phyloP scores from a whole-genome alignment of 2,888 invertebrate genomes.

The Agriopis marginaria region DNA sequence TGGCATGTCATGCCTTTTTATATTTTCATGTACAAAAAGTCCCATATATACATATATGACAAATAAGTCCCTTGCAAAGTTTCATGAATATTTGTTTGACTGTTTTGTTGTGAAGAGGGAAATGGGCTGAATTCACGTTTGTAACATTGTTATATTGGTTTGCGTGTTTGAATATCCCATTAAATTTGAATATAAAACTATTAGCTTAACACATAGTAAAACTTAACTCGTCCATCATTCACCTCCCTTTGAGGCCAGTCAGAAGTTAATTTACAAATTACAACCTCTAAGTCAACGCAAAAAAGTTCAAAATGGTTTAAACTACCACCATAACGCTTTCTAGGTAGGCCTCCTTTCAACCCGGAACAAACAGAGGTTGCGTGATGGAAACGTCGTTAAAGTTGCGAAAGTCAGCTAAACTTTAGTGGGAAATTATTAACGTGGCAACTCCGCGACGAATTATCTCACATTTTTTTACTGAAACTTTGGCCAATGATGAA shows the following conservation, averaged over 20 bases:
- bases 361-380: slow-evolving; percentile 26
- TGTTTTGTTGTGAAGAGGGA: too few relatives aligned
- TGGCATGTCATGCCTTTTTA: too few relatives aligned
- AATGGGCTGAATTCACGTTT: too few relatives aligned
- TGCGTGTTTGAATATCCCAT: slow-evolving; percentile 7
- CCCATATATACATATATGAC: background rate
- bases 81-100: too few relatives aligned
- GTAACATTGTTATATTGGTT: background rate
- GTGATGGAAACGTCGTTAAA: slow-evolving; percentile 25
- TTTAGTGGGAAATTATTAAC: slow-evolving; percentile 5
- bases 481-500: too few relatives aligned
- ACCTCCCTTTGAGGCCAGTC: background rate
- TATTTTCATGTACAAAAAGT: too few relatives aligned
- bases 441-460: too few relatives aligned
- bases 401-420: slow-evolving; percentile 26
- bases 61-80: too few relatives aligned
- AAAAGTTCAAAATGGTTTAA: slow-evolving; percentile 12
- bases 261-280: background rate
- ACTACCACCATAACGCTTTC: background rate
- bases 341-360: slow-evolving; percentile 4
- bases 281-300: background rate
- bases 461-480: too few relatives aligned
- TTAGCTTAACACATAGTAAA: slow-evolving; percentile 9
- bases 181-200: slow-evolving; percentile 11
- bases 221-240: slow-evolving; percentile 6